phyloP scores from a whole-genome alignment of 2,888 invertebrate genomes.

The Choreutis nemorana region DNA sequence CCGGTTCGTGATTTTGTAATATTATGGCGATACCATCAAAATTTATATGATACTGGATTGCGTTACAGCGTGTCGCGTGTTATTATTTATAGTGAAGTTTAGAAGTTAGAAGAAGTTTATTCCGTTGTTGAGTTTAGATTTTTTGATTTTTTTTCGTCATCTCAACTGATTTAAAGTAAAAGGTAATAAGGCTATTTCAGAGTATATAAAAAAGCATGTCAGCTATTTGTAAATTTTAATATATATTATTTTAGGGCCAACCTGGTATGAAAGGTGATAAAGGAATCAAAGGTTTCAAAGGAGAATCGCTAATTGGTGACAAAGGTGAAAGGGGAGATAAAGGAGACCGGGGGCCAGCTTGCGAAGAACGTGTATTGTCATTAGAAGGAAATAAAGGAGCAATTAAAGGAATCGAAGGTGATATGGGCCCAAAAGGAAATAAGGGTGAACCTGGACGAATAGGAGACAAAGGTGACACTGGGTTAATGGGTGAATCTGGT shows the following conservation, averaged over 20 bases:
- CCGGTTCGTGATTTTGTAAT: too few species aligned
- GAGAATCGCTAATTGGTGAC: slow-evolving; percentile 56
- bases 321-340: slow-evolving; percentile 70
- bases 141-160: too few species aligned
- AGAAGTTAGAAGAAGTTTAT: too few species aligned
- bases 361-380: slow-evolving; percentile 24
- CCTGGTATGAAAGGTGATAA: slow-evolving; percentile 74
- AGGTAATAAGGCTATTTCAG: too few species aligned
- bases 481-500: slow-evolving; percentile 76
- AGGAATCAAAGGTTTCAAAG: slow-evolving; percentile 72
- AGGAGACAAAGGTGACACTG: slow-evolving; percentile 77
- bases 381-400: slow-evolving; percentile 41
- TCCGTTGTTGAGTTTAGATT: too few species aligned
- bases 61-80: too few species aligned
- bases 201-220: too few species aligned
- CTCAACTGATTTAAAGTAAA: too few species aligned
- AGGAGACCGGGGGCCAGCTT: slow-evolving; percentile 59
- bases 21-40: too few species aligned
- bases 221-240: slow-evolving; percentile 3
- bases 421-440: slow-evolving; percentile 68
- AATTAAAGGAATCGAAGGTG: slow-evolving; percentile 48
- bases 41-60: too few species aligned
- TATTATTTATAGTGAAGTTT: too few species aligned
- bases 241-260: slow-evolving; percentile 63
- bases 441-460: slow-evolving; percentile 66